Percentiles rank a stretch among this genome's conserved stretches.
These are phyloP conservation scores for Zonotrichia leucophrys DNA, from an alignment of 2,113 vertebrate genomes.

Conservation along the genomic window DNA sequence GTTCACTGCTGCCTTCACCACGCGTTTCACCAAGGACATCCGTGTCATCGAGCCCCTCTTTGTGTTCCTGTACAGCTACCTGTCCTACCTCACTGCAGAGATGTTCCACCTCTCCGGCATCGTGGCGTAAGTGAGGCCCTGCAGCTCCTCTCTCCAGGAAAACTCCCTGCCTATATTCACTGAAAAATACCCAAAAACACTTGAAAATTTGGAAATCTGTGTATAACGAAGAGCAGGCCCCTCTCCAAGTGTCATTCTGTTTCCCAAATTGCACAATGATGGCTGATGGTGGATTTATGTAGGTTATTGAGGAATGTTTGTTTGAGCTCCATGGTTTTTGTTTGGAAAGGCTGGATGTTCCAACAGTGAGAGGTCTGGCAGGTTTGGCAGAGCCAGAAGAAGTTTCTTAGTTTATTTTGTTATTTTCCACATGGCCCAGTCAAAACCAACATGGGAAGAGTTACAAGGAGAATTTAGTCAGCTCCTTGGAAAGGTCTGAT, in stretches of 20 bases:
- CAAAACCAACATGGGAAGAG: neutral
- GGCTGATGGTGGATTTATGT: neutral
- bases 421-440: neutral
- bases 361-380: neutral
- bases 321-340: neutral
- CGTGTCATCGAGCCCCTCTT: slow-evolving; percentile 82
- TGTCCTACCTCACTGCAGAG: slow-evolving; percentile 83
- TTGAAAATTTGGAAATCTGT: no score
- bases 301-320: neutral
- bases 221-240: neutral
- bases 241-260: neutral
- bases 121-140: slow-evolving; percentile 74
- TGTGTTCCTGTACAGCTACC: slow-evolving; percentile 86
- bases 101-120: slow-evolving; percentile 85
- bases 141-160: neutral
- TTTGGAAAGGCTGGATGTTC: neutral
- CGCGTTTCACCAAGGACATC: slow-evolving; percentile 78
- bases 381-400: neutral
- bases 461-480: neutral
- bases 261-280: neutral
- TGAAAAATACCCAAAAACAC: neutral
- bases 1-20: slow-evolving; percentile 78
- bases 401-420: neutral
- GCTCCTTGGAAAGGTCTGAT: neutral
- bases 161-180: neutral